Conservation (phyloP, 1,140 invertebrate genomes). For the Tetragnatha versicolor region DNA sequence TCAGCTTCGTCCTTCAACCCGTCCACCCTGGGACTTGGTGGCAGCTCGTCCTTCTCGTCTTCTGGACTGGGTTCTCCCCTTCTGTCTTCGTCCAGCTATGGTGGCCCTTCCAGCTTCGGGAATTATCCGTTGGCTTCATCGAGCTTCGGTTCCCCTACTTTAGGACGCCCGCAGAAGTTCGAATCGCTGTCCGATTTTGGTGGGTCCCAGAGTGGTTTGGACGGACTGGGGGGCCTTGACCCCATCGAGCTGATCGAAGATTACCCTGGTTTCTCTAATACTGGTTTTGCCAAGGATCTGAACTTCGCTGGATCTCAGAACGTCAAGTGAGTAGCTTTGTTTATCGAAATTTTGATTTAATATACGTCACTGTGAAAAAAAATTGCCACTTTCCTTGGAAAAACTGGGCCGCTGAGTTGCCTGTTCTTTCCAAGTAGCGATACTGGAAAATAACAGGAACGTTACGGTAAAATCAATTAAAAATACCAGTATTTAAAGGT, state of each 20-base stretch:
- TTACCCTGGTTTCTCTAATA: slow-evolving; percentile 34
- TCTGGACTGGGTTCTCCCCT: slow-evolving; percentile 1
- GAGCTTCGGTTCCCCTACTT: slow-evolving; percentile 1
- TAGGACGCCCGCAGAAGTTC: neutral
- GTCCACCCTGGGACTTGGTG: neutral
- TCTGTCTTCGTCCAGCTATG: neutral
- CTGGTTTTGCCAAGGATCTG: slow-evolving; percentile 34
- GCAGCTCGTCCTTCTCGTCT: neutral
- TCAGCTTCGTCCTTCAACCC: neutral
- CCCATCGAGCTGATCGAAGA: slow-evolving; percentile 34
- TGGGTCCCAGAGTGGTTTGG: neutral
- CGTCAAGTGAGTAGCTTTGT: slow-evolving; percentile 34
- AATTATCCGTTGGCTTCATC: slow-evolving; percentile 7
- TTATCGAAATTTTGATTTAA: too few species aligned
- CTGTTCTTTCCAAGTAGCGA: too few species aligned
- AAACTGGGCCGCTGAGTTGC: too few species aligned
- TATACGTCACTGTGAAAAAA: too few species aligned
- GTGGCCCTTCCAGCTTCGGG: neutral
- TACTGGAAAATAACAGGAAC: too few species aligned
- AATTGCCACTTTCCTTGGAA: too few species aligned
- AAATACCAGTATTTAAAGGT: too few species aligned
- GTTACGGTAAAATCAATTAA: too few species aligned
- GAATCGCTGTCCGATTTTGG: slow-evolving; percentile 3
- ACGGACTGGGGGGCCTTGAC: slow-evolving; percentile 27
- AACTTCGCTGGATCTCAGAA: slow-evolving; percentile 44